Percentiles rank a stretch among this genome's conserved stretches.
Evolutionary conservation across 1,140 invertebrate genomes (phyloP).

Genomic region (Lordiphosa mommai): DNA sequence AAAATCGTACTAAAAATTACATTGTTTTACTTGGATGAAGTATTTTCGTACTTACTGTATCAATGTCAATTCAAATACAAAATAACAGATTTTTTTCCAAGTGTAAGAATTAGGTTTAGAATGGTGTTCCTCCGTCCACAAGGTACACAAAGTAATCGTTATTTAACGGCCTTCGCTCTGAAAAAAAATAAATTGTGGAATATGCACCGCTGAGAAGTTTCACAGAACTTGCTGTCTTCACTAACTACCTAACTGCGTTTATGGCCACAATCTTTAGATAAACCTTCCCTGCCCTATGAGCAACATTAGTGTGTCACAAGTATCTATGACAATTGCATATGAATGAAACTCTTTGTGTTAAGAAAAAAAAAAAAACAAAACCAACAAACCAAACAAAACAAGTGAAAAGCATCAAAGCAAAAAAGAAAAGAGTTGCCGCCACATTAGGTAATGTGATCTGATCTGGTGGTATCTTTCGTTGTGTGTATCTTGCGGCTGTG

Average conservation of each 20-base stretch:
- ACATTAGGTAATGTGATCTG: slow-evolving; percentile 74
- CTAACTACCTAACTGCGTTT: slow-evolving; percentile 18
- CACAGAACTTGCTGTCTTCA: not conserved
- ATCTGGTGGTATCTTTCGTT: no score
- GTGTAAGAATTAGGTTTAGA: no score
- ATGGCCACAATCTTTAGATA: not conserved
- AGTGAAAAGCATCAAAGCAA: slow-evolving; percentile 66
- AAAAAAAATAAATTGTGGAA: no score
- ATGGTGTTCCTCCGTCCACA: no score
- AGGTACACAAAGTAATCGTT: no score
- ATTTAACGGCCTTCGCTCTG: no score
- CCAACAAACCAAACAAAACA: slow-evolving; percentile 25
- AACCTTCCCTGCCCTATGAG: slow-evolving; percentile 18
- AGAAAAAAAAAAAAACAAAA: slow-evolving; percentile 5
- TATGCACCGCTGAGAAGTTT: not conserved
- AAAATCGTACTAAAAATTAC: no score
- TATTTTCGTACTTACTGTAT: no score
- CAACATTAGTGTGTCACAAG: slow-evolving; percentile 56
- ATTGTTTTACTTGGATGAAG: no score
- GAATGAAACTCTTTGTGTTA: slow-evolving; percentile 64
- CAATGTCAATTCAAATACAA: no score
- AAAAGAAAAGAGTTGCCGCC: slow-evolving; percentile 48
- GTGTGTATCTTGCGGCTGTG: slow-evolving; percentile 44
- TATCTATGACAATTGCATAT: slow-evolving; percentile 64
- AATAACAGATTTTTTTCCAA: no score